phyloP scores from a whole-genome alignment of 2,888 invertebrate species.

The Drosophila eohydei region DNA sequence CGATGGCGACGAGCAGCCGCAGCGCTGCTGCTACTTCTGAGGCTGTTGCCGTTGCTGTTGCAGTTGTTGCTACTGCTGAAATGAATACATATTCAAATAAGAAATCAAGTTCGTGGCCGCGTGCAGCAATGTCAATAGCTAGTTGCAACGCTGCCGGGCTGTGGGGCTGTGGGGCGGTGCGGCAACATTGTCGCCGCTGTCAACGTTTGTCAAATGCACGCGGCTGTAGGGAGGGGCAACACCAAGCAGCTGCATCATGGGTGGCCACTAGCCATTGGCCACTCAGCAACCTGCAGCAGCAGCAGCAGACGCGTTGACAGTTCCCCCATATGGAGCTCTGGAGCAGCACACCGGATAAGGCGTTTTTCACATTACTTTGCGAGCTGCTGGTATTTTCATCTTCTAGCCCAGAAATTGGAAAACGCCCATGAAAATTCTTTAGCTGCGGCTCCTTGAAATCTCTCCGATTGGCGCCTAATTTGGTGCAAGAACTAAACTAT shows the following conservation, averaged over 20 bases:
- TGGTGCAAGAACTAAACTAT: conserved; percentile 75
- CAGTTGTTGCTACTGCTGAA: conserved; percentile 5
- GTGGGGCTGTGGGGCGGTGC: conserved; percentile 12
- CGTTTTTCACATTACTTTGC: conserved; percentile 75
- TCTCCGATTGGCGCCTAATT: conserved; percentile 75
- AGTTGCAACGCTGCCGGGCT: conserved; percentile 5
- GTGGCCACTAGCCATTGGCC: conserved; percentile 40
- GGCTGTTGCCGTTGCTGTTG: not conserved
- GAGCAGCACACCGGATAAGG: conserved; percentile 71
- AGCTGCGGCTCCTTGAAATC: conserved; percentile 12
- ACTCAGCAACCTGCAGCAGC: conserved; percentile 1
- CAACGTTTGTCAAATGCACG: conserved; percentile 75
- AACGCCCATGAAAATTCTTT: conserved; percentile 77
- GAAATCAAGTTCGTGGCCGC: conserved; percentile 68
- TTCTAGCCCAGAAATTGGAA: conserved; percentile 69
- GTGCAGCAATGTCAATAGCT: conserved; percentile 56
- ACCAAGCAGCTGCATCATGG: conserved; percentile 41
- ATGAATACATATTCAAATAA: conserved; percentile 76
- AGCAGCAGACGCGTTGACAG: conserved; percentile 60
- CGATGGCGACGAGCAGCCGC: conserved; percentile 53
- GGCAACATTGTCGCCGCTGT: conserved; percentile 74
- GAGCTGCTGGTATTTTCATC: conserved; percentile 39
- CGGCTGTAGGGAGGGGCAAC: conserved; percentile 27
- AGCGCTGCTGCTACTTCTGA: conserved; percentile 16
- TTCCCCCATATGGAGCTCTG: conserved; percentile 47